Conservation (phyloP, 2,797 vertebrate species). For the Capromys pilorides region DNA sequence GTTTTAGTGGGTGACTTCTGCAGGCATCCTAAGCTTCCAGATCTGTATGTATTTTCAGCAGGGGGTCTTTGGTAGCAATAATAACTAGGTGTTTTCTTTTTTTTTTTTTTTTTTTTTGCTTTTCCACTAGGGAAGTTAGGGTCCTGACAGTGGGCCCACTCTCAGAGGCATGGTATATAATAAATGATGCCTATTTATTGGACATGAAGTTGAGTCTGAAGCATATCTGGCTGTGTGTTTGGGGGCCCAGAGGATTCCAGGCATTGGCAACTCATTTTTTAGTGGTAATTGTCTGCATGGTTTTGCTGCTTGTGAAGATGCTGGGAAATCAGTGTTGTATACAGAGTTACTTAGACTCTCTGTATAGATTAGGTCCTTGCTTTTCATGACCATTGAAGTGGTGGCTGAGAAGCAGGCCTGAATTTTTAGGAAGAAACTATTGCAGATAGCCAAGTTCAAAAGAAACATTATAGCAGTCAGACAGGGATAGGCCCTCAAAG, state of each 20-base stretch:
- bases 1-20: background rate
- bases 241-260: background rate
- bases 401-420: background rate
- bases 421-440: background rate
- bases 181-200: background rate
- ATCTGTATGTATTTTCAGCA: background rate
- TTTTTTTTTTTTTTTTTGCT: background rate
- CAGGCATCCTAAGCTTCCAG: background rate
- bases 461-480: no score
- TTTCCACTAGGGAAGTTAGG: background rate
- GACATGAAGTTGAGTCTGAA: background rate
- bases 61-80: background rate
- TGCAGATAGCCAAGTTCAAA: no score
- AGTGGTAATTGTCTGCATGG: background rate
- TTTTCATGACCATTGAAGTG: background rate
- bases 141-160: no score
- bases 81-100: background rate
- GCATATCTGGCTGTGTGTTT: background rate
- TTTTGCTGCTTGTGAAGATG: background rate
- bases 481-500: no score
- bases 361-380: background rate
- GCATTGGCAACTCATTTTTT: background rate
- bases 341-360: background rate
- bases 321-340: background rate
- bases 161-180: background rate